Percentiles rank a stretch among this genome's conserved stretches.
Evolutionary conservation across 2,888 invertebrate species (phyloP).

Genomic region (Sthenelais limicola): DNA sequence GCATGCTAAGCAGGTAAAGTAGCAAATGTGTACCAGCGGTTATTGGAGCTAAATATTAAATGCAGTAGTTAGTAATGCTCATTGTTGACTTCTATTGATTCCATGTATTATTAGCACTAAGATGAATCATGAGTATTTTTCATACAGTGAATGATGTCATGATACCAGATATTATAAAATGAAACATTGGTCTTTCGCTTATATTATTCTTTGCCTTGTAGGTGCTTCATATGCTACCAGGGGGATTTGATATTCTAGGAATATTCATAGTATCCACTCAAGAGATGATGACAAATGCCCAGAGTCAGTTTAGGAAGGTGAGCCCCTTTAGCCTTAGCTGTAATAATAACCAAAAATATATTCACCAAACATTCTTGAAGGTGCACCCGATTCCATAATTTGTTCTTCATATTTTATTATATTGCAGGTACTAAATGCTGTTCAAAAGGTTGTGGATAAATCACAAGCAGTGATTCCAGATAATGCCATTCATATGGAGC

Average conservation of each 20-base stretch:
- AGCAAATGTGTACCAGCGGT: too few relatives aligned
- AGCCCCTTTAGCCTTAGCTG: background rate
- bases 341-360: background rate
- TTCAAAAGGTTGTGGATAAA: slow-evolving; percentile 59
- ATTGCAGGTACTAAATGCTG: slow-evolving; percentile 63
- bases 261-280: slow-evolving; percentile 80
- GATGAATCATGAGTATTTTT: background rate
- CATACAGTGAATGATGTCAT: background rate
- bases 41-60: too few relatives aligned
- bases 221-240: slow-evolving; percentile 90
- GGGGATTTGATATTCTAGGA: slow-evolving; percentile 89
- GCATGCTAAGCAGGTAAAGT: slow-evolving; percentile 82
- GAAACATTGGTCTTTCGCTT: background rate
- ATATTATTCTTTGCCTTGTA: slow-evolving; percentile 55
- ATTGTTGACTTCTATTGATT: background rate
- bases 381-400: too few relatives aligned
- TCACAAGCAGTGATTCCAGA: slow-evolving; percentile 7
- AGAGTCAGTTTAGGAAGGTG: slow-evolving; percentile 62
- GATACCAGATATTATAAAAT: background rate
- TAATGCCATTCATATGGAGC: slow-evolving; percentile 73
- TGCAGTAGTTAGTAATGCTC: background rate
- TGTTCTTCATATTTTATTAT: slow-evolving; percentile 12
- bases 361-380: background rate
- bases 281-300: slow-evolving; percentile 59
- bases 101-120: background rate